Evolutionary conservation across 2,888 invertebrate genomes (phyloP), one percentile per base, ranked within the genome.

Genomic region (Colletes collaris): DNA sequence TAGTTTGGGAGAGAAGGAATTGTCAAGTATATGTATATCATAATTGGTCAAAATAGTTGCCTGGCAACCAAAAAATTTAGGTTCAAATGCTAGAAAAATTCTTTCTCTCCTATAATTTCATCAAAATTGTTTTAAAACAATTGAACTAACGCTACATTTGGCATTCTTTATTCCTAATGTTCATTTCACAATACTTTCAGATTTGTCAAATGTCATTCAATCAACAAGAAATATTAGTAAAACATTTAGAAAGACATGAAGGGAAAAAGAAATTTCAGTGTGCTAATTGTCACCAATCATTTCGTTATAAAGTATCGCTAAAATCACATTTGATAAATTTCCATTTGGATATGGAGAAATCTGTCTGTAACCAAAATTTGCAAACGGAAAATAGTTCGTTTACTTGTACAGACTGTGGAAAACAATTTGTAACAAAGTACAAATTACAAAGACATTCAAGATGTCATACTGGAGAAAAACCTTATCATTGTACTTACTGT

Each of bases 161-260:
- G n/a, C 19, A 52, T 11, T 63, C 53, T 10, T 0, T 11, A 2
- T n/a, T 16, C 40, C 10, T 49, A 27, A 6, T 6, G 1, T 27
- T 37, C 37, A 40, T 46, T 19, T 6, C 11, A 4, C n/a, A 7
- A 44, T 40, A 55, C 71, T 82, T 63, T 37, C 76, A 92, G 92
- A 90, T 92, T 56, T 92, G 92, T 63, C 86, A 88, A 78, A 91
- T 91, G 91, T 90, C 92, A 4, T 92, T 92, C 70, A 92, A 92
- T 81, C 92, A 92, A 60, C 89, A 86, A 80, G 92, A 92, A 74
- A 90, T 92, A n/a, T 79, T 92, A 59, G 85, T 85, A 64, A 92
- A 91, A 56, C 92, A 92, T 69, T 89, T 90, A 73, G 88, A 90
- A 73, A 88, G 90, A 73, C 92, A 92, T 19, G 90, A 91, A 52